A percentile compares a stretch with the other conserved stretches of the same genome.
These are phyloP conservation scores for Thomomys bottae DNA, from an alignment of 2,113 vertebrate genomes.

Conservation along the genomic window DNA sequence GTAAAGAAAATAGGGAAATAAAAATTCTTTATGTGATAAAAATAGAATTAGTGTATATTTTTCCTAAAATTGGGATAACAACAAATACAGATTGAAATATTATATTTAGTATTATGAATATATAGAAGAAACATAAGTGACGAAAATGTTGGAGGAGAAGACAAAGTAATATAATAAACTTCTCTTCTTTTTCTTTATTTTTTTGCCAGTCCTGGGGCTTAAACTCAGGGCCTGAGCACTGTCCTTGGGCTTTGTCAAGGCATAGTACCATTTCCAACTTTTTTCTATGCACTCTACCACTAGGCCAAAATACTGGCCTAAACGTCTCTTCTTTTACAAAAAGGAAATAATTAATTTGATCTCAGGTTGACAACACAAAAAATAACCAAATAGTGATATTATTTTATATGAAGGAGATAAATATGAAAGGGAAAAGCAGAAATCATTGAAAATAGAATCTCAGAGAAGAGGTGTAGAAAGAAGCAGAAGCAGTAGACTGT, in stretches of 20 bases:
- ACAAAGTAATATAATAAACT: conserved; percentile 39
- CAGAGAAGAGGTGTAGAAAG: neutral
- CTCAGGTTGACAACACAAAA: conserved; percentile 4
- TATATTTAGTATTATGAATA: neutral
- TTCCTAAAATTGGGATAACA: conserved; percentile 23
- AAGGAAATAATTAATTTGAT: conserved; percentile 25
- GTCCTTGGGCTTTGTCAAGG: no score
- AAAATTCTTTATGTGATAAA: conserved; percentile 27
- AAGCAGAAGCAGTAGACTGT: neutral
- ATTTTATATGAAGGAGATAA: conserved; percentile 7
- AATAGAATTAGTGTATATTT: neutral
- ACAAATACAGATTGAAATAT: conserved; percentile 35
- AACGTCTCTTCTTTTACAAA: conserved; percentile 41
- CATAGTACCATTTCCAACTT: no score
- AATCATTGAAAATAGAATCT: neutral
- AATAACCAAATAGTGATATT: conserved; percentile 12
- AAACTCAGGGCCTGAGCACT: no score
- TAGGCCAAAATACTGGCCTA: no score
- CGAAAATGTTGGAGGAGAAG: conserved; percentile 8
- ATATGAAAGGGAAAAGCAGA: conserved; percentile 1
- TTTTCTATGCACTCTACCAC: no score
- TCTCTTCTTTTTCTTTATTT: conserved; percentile 47
- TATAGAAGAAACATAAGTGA: neutral
- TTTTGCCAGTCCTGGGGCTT: no score
- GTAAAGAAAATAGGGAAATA: neutral